Base-by-base conservation (phyloP, 2,797 vertebrate species). In the Fundulus diaphanus region DNA sequence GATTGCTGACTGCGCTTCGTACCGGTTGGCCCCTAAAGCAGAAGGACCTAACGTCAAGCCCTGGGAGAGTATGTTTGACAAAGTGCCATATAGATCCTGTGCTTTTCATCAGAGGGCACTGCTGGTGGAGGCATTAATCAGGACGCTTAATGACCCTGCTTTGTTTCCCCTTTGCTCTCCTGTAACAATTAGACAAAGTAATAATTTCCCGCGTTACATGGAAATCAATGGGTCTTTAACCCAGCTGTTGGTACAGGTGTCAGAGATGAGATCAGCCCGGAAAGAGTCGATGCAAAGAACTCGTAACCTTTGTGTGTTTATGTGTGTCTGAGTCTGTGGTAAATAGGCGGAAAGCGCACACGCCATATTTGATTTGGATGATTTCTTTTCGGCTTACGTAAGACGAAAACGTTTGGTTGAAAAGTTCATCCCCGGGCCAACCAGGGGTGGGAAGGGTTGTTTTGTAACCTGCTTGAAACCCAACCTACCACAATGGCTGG, bases 1-100 rank as follows among this genome's bases (percentile, higher is more conserved):
- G 94, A 93, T 92, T 97, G 97, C 98, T 99, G 97, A 98, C 95
- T 96, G 92, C 89, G 97, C 97, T 95, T 91, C 96, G 94, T 95
- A 94, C 83, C 92, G 87, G 93, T 94, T 95, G 91, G 90, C 89
- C 95, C 63, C 88, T 92, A 81, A 87, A 94, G 89, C 93, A 92
- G 87, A 93, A 91, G 91, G 89, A 84, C 85, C 87, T 84, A 95
- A 94, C 92, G 54, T 92, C 84, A 76, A 13, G 94, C 95, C 97
- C 96, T 96, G 86, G 51, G 97, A 97, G 96, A 96, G 85, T 88
- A 76, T 93, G 93, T 92, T 93, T 98, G 96, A 98, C 97, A 97
- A 97, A 97, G 92, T 96, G 93, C 96, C 90, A 92, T 96, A 97
- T 99, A 96, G 97, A 98, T 97, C 91, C 90, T 92, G 89, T 84